Percentiles rank a stretch among this genome's conserved stretches.
phyloP scores from a whole-genome alignment of 2,113 vertebrate species.

The Myiopsitta monachus region DNA sequence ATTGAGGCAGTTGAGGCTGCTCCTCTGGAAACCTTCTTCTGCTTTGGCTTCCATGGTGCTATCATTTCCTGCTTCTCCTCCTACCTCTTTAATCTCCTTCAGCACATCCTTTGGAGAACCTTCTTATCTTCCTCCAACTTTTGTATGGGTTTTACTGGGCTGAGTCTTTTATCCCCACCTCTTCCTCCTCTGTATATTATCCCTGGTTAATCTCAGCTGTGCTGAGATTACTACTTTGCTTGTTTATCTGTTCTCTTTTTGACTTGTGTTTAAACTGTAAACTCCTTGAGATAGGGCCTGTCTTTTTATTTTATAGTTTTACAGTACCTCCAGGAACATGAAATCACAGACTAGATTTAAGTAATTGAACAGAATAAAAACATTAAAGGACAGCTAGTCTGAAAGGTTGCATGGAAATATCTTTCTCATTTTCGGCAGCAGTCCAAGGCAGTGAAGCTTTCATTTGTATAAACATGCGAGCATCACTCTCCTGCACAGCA shows the following conservation, averaged over 20 bases:
- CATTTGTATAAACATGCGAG: neutral
- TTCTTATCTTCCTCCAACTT: conserved; percentile 59
- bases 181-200: conserved; percentile 37
- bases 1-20: neutral
- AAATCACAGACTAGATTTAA: conserved; percentile 13
- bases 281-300: neutral
- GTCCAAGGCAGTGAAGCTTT: neutral
- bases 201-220: conserved; percentile 21
- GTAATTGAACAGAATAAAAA: neutral
- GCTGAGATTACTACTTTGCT: neutral
- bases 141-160: neutral
- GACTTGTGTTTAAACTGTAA: conserved; percentile 26
- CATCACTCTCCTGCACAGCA: neutral
- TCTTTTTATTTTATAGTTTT: conserved; percentile 16
- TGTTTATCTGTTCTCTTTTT: conserved; percentile 6
- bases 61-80: conserved; percentile 43
- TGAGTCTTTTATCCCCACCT: conserved; percentile 28
- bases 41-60: conserved; percentile 21
- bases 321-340: neutral
- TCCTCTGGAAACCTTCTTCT: conserved; percentile 8
- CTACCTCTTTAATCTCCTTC: conserved; percentile 55
- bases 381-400: neutral
- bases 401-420: neutral
- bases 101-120: neutral
- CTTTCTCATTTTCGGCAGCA: neutral